Evolutionary conservation across 2,888 invertebrate genomes (phyloP).

Genomic region (Thumatha senex): DNA sequence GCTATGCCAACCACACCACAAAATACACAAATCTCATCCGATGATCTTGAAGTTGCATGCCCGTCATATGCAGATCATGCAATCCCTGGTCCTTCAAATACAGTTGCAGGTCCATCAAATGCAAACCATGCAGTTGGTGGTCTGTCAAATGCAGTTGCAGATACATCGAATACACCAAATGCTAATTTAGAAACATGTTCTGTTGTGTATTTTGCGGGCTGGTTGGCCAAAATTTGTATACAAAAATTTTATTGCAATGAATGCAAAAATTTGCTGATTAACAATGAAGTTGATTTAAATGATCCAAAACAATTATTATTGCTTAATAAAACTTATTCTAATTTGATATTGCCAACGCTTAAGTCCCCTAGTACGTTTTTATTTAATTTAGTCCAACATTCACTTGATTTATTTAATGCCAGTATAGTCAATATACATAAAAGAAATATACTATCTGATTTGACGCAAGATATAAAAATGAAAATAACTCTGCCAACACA

Average conservation of each 20-base stretch:
- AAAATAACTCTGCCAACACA: not conserved
- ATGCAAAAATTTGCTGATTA: not conserved
- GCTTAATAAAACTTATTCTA: conserved; percentile 21
- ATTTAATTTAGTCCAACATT: not conserved
- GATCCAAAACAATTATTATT: conserved; percentile 24
- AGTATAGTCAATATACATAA: not conserved
- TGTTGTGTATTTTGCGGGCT: conserved; percentile 29
- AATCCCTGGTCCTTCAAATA: not conserved
- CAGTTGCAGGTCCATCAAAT: not conserved
- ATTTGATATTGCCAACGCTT: not conserved
- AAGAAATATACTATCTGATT: not conserved
- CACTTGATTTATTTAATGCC: not conserved
- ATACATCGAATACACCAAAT: not conserved
- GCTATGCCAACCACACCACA: not conserved
- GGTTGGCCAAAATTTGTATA: conserved; percentile 18
- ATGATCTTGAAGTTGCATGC: not conserved
- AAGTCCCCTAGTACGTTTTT: not conserved
- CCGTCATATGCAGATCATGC: not conserved
- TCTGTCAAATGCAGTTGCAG: not conserved
- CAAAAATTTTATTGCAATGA: conserved; percentile 1
- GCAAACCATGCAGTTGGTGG: not conserved
- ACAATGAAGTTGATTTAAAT: conserved; percentile 8
- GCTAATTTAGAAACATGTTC: conserved; percentile 4
- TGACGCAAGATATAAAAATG: not conserved
- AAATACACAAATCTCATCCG: not conserved